Evolutionary conservation across 1,140 invertebrate species (phyloP).

Genomic region (Drosophila ambigua): DNA sequence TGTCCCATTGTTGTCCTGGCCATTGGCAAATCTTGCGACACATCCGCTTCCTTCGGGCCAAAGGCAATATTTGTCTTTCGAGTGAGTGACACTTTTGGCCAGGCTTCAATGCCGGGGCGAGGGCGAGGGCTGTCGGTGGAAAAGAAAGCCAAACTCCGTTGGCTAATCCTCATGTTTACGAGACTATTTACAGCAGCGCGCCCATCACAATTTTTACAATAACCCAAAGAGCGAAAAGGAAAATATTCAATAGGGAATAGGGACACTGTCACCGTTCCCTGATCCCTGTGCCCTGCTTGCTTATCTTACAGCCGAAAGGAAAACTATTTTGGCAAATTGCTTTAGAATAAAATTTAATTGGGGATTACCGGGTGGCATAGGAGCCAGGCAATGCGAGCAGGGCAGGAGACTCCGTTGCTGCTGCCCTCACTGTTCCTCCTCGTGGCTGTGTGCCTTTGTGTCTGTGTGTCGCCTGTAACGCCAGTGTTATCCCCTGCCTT

Average conservation of each 20-base stretch:
- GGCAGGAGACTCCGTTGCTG: slow-evolving; percentile 30
- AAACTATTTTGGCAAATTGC: slow-evolving; percentile 79
- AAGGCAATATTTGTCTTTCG: slow-evolving; percentile 75
- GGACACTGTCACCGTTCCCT: neutral
- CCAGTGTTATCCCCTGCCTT: slow-evolving; percentile 75
- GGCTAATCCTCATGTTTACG: slow-evolving; percentile 79
- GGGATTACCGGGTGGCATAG: slow-evolving; percentile 61
- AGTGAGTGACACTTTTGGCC: slow-evolving; percentile 79
- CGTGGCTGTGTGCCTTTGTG: neutral
- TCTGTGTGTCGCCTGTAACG: slow-evolving; percentile 64
- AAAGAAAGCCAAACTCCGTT: slow-evolving; percentile 57
- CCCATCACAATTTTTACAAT: slow-evolving; percentile 77
- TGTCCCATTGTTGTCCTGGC: slow-evolving; percentile 28
- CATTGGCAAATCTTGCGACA: slow-evolving; percentile 73
- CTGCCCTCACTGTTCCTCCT: too few species aligned
- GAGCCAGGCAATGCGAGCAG: slow-evolving; percentile 11
- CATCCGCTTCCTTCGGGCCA: slow-evolving; percentile 70
- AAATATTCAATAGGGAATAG: slow-evolving; percentile 51
- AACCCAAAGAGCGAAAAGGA: slow-evolving; percentile 39
- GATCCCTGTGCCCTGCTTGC: slow-evolving; percentile 46
- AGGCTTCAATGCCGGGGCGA: slow-evolving; percentile 12
- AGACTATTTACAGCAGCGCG: slow-evolving; percentile 73
- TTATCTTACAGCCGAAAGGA: slow-evolving; percentile 63
- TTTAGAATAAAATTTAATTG: slow-evolving; percentile 83
- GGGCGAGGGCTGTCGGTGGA: slow-evolving; percentile 6